phyloP scores from a whole-genome alignment of 2,113 vertebrate genomes.

The Motacilla alba region DNA sequence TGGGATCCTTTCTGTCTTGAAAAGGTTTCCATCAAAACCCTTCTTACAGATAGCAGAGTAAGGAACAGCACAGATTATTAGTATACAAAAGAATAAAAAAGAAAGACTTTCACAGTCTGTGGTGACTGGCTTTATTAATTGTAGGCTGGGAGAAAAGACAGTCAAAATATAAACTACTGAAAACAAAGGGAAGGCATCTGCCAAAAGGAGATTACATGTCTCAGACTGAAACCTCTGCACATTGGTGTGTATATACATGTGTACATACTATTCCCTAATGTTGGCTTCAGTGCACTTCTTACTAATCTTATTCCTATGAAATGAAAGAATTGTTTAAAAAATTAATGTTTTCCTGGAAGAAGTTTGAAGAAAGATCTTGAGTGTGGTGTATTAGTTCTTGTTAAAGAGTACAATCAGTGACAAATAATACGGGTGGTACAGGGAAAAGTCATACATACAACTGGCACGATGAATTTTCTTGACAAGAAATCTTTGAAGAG shows the following conservation, averaged over 20 bases:
- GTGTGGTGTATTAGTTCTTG: not conserved
- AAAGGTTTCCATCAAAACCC: not conserved
- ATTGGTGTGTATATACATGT: rapidly evolving
- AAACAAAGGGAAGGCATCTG: not conserved
- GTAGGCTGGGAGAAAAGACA: not conserved
- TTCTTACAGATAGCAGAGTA: not conserved
- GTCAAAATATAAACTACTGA: not conserved
- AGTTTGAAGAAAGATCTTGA: not conserved
- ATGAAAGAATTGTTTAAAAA: not conserved
- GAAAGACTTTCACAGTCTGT: not conserved
- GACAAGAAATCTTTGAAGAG: not conserved
- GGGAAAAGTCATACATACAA: not conserved
- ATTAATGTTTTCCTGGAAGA: not conserved
- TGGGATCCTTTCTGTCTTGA: not conserved
- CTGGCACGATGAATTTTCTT: not conserved
- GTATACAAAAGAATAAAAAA: not conserved
- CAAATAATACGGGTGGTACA: not conserved
- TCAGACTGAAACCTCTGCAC: not conserved
- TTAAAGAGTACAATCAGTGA: not conserved
- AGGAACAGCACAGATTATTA: not conserved
- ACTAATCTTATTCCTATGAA: not conserved
- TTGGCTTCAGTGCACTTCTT: not conserved
- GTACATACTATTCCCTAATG: not conserved
- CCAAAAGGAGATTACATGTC: not conserved
- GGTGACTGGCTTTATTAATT: not conserved